These are phyloP conservation scores for Lapara coniferarum DNA, from an alignment of 2,888 invertebrate species.

Conservation along the genomic window DNA sequence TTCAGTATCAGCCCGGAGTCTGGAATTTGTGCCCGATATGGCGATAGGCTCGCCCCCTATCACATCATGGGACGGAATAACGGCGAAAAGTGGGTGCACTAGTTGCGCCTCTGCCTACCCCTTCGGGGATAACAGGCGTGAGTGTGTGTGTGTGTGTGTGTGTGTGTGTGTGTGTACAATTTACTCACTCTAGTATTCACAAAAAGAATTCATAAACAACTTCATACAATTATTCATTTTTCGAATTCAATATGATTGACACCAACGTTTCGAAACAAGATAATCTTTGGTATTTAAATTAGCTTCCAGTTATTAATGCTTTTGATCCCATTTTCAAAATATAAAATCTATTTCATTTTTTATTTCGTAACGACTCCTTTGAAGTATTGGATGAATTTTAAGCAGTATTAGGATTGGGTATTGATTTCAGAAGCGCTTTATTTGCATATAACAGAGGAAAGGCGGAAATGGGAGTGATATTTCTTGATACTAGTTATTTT, in stretches of 20 bases:
- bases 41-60: too few relatives aligned
- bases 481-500: constrained; percentile 12
- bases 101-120: too few relatives aligned
- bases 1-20: too few relatives aligned
- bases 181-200: neutral
- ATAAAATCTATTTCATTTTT: constrained; percentile 46
- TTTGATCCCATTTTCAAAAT: constrained; percentile 34
- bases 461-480: constrained; percentile 40
- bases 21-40: too few relatives aligned
- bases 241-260: neutral
- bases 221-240: neutral
- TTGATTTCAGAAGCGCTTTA: constrained; percentile 62
- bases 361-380: constrained; percentile 67
- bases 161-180: too few relatives aligned
- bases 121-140: too few relatives aligned
- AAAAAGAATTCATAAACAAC: neutral
- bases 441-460: constrained; percentile 69
- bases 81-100: too few relatives aligned
- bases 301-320: constrained; percentile 30
- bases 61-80: too few relatives aligned
- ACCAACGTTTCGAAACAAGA: constrained; percentile 4
- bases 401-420: constrained; percentile 58
- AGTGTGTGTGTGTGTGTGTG: too few relatives aligned
- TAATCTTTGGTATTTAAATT: constrained; percentile 24
- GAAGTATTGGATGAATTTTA: constrained; percentile 66